Percentiles rank a stretch among this genome's conserved stretches.
Evolutionary conservation across 2,888 invertebrate genomes (phyloP).

Genomic region (Halictus ligatus): DNA sequence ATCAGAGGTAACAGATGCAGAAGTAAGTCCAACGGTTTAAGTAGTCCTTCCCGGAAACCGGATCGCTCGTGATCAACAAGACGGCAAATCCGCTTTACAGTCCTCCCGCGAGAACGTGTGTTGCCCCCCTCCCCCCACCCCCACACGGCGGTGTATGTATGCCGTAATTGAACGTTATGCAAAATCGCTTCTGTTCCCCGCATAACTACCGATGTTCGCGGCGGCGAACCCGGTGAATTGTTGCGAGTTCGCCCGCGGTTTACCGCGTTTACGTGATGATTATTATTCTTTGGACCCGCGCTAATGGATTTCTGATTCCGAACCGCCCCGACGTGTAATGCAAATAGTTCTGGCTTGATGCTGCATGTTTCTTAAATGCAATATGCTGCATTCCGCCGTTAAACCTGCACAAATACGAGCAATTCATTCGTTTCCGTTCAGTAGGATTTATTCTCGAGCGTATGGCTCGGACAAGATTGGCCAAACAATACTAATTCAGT

Average conservation of each 20-base stretch:
- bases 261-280: not conserved
- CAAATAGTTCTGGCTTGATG: not conserved
- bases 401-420: not conserved
- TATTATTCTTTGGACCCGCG: not conserved
- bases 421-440: no score
- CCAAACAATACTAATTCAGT: no score
- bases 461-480: no score
- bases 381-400: not conserved
- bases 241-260: not conserved
- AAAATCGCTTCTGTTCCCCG: not conserved
- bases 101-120: not conserved
- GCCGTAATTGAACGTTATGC: not conserved
- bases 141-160: not conserved
- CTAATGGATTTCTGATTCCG: not conserved
- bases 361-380: not conserved
- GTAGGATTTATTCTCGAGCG: no score
- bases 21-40: conserved; percentile 28
- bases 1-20: conserved; percentile 52
- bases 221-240: not conserved
- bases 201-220: not conserved
- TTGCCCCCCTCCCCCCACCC: not conserved
- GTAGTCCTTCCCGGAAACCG: conserved; percentile 12
- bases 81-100: not conserved
- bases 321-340: not conserved
- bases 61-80: not conserved